Conservation (phyloP, 2,888 invertebrate species). For the Caenorhabditis sp. region DNA sequence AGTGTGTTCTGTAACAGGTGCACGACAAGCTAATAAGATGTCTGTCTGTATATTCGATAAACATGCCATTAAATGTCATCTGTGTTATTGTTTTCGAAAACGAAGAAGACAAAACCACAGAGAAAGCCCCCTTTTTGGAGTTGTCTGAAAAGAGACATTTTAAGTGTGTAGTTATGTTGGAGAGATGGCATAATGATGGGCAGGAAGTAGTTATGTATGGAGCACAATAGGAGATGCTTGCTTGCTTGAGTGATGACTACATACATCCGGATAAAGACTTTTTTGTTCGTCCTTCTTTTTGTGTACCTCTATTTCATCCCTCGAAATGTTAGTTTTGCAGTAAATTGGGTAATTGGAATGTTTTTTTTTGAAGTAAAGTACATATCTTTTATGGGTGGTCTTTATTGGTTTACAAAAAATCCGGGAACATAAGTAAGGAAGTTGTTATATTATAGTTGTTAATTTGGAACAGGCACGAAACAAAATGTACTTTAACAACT, state of each 20-base stretch:
- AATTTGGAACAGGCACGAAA: neutral
- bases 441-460: neutral
- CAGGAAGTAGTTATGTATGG: slow-evolving; percentile 35
- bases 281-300: slow-evolving; percentile 3
- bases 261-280: slow-evolving; percentile 13
- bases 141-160: neutral
- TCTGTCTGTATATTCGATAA: neutral
- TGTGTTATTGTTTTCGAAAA: neutral
- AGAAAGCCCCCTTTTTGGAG: neutral
- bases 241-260: slow-evolving; percentile 25
- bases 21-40: slow-evolving; percentile 38
- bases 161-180: neutral
- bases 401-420: neutral
- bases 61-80: neutral
- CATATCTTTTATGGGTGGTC: neutral
- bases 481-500: neutral
- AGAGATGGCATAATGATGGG: slow-evolving; percentile 19
- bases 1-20: slow-evolving; percentile 29
- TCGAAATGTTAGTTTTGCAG: neutral
- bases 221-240: slow-evolving; percentile 18
- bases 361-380: neutral
- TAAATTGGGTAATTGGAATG: neutral
- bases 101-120: neutral
- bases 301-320: neutral
- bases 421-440: neutral